These are phyloP conservation scores for Serrognathus titanus DNA, from an alignment of 2,888 invertebrate species.

Conservation along the genomic window DNA sequence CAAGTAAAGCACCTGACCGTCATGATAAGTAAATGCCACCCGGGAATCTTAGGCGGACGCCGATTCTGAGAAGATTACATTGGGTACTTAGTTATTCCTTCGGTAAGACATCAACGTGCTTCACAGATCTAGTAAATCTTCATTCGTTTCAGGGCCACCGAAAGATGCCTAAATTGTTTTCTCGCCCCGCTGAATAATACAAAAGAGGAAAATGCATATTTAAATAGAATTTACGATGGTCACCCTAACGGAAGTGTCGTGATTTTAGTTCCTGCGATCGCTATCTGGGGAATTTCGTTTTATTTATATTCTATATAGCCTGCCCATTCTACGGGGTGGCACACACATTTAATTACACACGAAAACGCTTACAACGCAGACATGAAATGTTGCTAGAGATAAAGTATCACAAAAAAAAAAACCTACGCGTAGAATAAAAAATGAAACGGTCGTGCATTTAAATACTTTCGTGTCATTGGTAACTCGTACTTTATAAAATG, in stretches of 20 bases:
- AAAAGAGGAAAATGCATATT: conserved; percentile 17
- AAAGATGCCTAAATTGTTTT: conserved; percentile 14
- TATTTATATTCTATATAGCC: conserved; percentile 15
- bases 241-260: conserved; percentile 28
- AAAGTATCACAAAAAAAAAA: too few relatives aligned
- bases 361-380: too few relatives aligned
- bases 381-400: too few relatives aligned
- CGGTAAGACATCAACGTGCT: conserved; percentile 7
- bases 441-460: too few relatives aligned
- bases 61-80: conserved; percentile 12
- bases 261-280: conserved; percentile 25
- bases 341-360: conserved; percentile 16
- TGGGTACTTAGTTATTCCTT: conserved; percentile 9
- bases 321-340: conserved; percentile 14
- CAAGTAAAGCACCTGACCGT: conserved; percentile 28
- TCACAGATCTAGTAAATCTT: conserved; percentile 5
- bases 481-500: too few relatives aligned
- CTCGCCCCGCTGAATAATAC: conserved; percentile 9
- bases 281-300: conserved; percentile 20
- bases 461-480: too few relatives aligned
- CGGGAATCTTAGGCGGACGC: conserved; percentile 17
- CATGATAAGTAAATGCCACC: conserved; percentile 32
- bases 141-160: conserved; percentile 4
- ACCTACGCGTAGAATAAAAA: too few relatives aligned
- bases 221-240: conserved; percentile 24